Base-by-base conservation (phyloP, 2,888 invertebrate genomes). In the Bursaphelenchus okinawaensis region DNA sequence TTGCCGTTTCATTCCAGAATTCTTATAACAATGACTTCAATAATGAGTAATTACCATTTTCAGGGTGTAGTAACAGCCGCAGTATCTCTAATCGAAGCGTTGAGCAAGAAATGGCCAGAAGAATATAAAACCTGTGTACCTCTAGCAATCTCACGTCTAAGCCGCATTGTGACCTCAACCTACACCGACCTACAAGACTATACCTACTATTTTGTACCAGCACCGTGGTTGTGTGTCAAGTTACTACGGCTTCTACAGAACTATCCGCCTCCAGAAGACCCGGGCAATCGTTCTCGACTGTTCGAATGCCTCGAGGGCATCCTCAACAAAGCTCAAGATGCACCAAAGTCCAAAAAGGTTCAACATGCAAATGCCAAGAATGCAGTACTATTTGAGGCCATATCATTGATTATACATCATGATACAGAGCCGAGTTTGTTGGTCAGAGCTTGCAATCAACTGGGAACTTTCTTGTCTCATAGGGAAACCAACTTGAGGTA, bases 331-430 rank as follows among this genome's bases (percentile, higher is more conserved):
- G 96, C 96, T 22, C 95, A 96, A 85, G 98, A 98, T 85, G 95
- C 96, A 74, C 96, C 96, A 27, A 95, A 95, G 85, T 98, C 96
- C 57, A 99, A 98, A 86, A 99, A 99, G 86, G 96, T 98, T 27
- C 98, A 99, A 86, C 98, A 99, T 86, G 95, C 96, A 57, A 99
- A 99, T 87, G 96, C 98, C 66, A 98, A 98, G 85, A 98, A 99
- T 87, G 95, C 98, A 60, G 96, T 99, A 26, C 87, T 99, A 22
- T 98, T 99, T 87, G 98, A 99, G 87, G 96, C 98, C 55, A 99
- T 99, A 83, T 95, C 95, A 86, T 88, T 99, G 75, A 98, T 99
- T 75, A 98, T 99, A 82, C 98, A 99, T 84, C 94, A 95, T 87
- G 98, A 98, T 83, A 90, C 73, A 40, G 82, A 82, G 65, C 82